Percentiles rank a stretch among this genome's conserved stretches.
phyloP scores from a whole-genome alignment of 2,797 vertebrate species.

The Rhynchotus rufescens region DNA sequence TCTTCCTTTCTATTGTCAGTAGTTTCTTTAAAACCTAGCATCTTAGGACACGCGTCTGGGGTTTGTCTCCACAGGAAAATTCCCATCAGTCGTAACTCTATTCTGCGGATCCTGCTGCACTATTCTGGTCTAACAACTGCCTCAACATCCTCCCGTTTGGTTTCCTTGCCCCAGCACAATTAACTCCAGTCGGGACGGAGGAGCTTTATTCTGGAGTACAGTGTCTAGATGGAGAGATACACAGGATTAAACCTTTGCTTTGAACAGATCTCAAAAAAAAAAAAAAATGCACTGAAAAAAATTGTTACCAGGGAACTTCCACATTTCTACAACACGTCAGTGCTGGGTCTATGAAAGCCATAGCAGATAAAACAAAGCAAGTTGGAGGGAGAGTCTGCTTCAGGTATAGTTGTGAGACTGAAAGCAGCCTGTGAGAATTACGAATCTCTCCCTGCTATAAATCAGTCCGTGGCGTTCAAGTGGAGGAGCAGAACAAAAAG shows the following conservation, averaged over 20 bases:
- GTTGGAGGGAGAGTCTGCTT: not conserved
- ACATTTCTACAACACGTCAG: not conserved
- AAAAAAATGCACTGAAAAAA: not conserved
- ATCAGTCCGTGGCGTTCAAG: slow-evolving; percentile 5
- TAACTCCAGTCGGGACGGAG: not conserved
- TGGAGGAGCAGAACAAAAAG: slow-evolving; percentile 26
- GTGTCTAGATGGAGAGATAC: not conserved
- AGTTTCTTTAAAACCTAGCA: not conserved
- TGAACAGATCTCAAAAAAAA: not conserved
- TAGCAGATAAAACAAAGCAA: slow-evolving; percentile 3
- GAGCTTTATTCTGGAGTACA: not conserved
- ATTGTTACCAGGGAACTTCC: not conserved
- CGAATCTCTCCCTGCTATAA: not conserved
- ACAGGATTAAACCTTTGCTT: not conserved
- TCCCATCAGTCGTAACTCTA: not conserved
- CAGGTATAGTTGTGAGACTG: not conserved
- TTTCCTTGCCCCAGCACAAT: not conserved
- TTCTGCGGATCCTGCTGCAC: not conserved
- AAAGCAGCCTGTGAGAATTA: not conserved
- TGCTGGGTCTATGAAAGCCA: not conserved
- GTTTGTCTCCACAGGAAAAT: not conserved
- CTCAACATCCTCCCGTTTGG: not conserved
- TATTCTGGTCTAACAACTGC: not conserved
- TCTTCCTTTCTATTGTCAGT: not conserved
- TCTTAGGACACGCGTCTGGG: not conserved